A percentile compares a stretch with the other conserved stretches of the same genome.
phyloP scores from a whole-genome alignment of 1,140 invertebrate species.

The Calephelis nemesis region DNA sequence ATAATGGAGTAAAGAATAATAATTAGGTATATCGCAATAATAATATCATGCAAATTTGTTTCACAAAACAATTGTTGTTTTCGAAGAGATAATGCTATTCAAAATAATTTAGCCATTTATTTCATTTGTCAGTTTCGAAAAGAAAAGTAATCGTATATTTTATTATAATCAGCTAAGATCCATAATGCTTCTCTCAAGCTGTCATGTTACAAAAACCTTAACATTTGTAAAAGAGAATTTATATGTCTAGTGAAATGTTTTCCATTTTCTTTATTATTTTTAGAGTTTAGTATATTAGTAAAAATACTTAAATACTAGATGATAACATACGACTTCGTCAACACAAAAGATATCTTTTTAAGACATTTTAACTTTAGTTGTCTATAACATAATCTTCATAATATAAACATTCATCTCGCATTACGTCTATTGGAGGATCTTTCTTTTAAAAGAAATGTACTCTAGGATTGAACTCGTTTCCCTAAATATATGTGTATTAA shows the following conservation, averaged over 20 bases:
- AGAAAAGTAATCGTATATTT: conserved; percentile 13
- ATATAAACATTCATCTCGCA: too few species aligned
- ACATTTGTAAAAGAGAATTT: conserved; percentile 11
- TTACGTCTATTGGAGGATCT: too few species aligned
- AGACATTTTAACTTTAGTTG: too few species aligned
- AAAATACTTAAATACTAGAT: too few species aligned
- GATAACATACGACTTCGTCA: too few species aligned
- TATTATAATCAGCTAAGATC: conserved; percentile 15
- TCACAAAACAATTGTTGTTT: not conserved
- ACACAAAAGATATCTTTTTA: too few species aligned
- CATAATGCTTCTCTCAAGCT: conserved; percentile 7
- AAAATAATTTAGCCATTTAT: not conserved
- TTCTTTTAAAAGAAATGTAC: too few species aligned
- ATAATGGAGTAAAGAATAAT: not conserved
- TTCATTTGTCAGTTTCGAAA: not conserved
- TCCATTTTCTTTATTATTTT: conserved; percentile 7
- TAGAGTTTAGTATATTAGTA: too few species aligned
- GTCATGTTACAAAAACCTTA: conserved; percentile 13
- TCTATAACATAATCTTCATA: too few species aligned
- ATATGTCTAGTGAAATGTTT: conserved; percentile 6
- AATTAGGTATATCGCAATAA: not conserved
- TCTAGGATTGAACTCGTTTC: too few species aligned
- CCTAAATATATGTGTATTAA: too few species aligned
- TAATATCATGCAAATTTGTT: not conserved
- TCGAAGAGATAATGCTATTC: not conserved